Conservation (phyloP, 2,888 invertebrate species). For the Xanthia togata region DNA sequence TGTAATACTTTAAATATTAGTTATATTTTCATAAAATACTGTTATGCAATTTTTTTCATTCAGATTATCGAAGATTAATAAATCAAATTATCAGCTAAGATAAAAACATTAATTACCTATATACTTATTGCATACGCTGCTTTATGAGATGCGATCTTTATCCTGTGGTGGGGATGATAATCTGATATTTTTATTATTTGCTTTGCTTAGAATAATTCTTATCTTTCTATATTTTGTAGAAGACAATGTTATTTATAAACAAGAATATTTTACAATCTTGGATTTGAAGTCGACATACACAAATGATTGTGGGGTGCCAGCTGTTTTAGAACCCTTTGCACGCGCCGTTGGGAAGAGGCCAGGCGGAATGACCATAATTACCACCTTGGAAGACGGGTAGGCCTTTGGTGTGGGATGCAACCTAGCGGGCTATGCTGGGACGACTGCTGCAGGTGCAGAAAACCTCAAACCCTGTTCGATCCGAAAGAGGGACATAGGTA, state of each 20-base stretch:
- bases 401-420: no score
- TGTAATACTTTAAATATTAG: no score
- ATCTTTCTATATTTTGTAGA: not conserved
- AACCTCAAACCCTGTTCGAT: no score
- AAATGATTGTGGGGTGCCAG: not conserved
- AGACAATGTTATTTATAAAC: not conserved
- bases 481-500: no score
- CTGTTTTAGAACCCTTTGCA: no score
- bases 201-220: not conserved
- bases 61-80: not conserved
- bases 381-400: no score
- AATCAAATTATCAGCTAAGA: slow-evolving; percentile 1
- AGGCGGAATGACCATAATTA: no score
- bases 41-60: not conserved
- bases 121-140: not conserved
- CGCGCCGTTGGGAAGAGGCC: no score
- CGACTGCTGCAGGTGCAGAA: no score
- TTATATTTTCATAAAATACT: no score
- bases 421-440: no score
- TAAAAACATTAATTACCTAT: not conserved
- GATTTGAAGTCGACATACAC: not conserved
- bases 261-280: not conserved
- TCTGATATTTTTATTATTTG: not conserved
- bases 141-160: slow-evolving; percentile 1
- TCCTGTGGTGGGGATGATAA: not conserved